These are phyloP conservation scores for Hydraecia micacea DNA, from an alignment of 2,888 invertebrate species.

Conservation along the genomic window DNA sequence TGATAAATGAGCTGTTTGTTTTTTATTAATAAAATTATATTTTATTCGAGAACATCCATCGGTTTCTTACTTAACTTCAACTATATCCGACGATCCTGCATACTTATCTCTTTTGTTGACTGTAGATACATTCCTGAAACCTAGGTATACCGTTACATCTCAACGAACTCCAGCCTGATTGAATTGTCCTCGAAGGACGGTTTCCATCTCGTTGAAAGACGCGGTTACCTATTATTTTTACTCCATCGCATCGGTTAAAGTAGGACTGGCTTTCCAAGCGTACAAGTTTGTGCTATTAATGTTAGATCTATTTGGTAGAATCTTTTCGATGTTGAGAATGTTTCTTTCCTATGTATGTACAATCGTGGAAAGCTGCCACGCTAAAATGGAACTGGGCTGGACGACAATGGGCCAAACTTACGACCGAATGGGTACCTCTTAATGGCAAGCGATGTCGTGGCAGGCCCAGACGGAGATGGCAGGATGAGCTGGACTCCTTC, in stretches of 20 bases:
- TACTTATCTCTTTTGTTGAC: too few species aligned
- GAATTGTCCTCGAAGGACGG: constrained; percentile 21
- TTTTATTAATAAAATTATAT: too few species aligned
- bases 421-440: too few species aligned
- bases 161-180: constrained; percentile 1
- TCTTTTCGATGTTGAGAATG: not conserved
- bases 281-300: not conserved
- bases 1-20: too few species aligned
- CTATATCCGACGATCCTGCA: too few species aligned
- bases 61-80: too few species aligned
- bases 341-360: not conserved
- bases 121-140: not conserved
- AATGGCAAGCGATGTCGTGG: too few species aligned
- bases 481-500: too few species aligned
- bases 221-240: constrained; percentile 19
- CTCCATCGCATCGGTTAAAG: not conserved
- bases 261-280: not conserved
- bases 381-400: too few species aligned
- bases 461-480: too few species aligned
- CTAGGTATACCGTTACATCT: not conserved
- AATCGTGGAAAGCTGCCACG: not conserved
- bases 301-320: not conserved
- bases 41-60: too few species aligned
- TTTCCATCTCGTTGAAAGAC: not conserved
- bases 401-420: too few species aligned